Percentiles rank a stretch among this genome's conserved stretches.
phyloP scores from a whole-genome alignment of 2,113 vertebrate species.

The Embiotoca jacksoni region DNA sequence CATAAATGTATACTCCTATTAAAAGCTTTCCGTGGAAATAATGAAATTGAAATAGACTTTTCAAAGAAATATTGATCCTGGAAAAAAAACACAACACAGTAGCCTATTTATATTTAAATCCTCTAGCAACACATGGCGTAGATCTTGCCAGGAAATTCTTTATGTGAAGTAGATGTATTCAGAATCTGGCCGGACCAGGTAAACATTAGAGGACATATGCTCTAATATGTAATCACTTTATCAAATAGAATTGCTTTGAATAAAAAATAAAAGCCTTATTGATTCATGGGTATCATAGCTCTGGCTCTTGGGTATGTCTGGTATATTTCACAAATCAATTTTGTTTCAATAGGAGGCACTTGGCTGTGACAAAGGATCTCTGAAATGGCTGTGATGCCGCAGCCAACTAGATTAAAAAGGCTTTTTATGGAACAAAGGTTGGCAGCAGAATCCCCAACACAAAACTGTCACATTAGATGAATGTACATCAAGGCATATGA shows the following conservation, averaged over 20 bases:
- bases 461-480: slow-evolving; percentile 3
- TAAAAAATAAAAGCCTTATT: slow-evolving; percentile 35
- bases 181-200: not conserved
- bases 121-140: not conserved
- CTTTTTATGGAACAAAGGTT: slow-evolving; percentile 33
- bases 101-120: slow-evolving; percentile 49
- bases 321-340: slow-evolving; percentile 50
- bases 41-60: slow-evolving; percentile 42
- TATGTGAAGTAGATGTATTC: slow-evolving; percentile 27
- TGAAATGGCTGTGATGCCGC: slow-evolving; percentile 34
- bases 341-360: slow-evolving; percentile 56
- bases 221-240: slow-evolving; percentile 58
- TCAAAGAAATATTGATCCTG: slow-evolving; percentile 39
- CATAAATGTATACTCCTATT: slow-evolving; percentile 35
- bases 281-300: slow-evolving; percentile 38
- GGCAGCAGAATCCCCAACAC: not conserved
- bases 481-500: not conserved
- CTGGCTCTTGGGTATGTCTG: slow-evolving; percentile 24
- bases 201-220: slow-evolving; percentile 26
- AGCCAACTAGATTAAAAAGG: slow-evolving; percentile 44
- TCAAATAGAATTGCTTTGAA: slow-evolving; percentile 20
- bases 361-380: slow-evolving; percentile 46
- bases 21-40: slow-evolving; percentile 44
- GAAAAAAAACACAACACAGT: slow-evolving; percentile 2
- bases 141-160: slow-evolving; percentile 33